Conservation (phyloP, 2,888 invertebrate species). For the Syrphus vitripennis region DNA sequence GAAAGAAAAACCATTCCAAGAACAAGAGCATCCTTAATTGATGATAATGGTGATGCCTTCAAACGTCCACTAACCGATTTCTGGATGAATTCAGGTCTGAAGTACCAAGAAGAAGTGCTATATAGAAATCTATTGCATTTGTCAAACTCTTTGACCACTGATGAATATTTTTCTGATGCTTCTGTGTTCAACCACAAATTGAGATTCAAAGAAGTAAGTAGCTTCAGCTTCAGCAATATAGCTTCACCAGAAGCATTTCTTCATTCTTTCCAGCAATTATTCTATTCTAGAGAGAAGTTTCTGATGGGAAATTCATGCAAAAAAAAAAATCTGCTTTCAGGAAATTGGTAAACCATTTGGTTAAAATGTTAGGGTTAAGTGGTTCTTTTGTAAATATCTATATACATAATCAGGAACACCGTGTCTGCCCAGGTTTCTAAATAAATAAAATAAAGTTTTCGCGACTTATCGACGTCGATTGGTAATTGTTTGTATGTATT, state of each 20-base stretch:
- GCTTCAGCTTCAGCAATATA: too few species aligned
- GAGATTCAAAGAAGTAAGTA: conserved; percentile 42
- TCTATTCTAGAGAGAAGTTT: neutral
- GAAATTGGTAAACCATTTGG: neutral
- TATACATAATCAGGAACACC: conserved; percentile 5
- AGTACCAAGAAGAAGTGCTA: neutral
- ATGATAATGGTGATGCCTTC: conserved; percentile 25
- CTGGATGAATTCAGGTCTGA: conserved; percentile 22
- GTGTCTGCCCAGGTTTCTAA: neutral
- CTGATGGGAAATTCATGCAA: neutral
- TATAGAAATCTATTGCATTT: conserved; percentile 35
- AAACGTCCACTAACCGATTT: conserved; percentile 62
- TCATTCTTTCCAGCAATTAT: neutral
- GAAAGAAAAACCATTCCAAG: conserved; percentile 37
- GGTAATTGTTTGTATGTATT: neutral
- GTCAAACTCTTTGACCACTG: conserved; percentile 52
- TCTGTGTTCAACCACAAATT: conserved; percentile 63
- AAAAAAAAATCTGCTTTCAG: neutral
- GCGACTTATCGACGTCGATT: neutral
- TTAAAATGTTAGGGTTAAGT: neutral
- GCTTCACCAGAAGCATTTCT: neutral
- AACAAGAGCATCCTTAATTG: conserved; percentile 49
- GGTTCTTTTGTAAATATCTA: neutral
- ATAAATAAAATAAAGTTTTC: conserved; percentile 5
- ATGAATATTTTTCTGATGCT: conserved; percentile 10